Percentiles rank a stretch among this genome's conserved stretches.
phyloP scores from a whole-genome alignment of 64 coral and sea anemone species.

The Montipora cactus region DNA sequence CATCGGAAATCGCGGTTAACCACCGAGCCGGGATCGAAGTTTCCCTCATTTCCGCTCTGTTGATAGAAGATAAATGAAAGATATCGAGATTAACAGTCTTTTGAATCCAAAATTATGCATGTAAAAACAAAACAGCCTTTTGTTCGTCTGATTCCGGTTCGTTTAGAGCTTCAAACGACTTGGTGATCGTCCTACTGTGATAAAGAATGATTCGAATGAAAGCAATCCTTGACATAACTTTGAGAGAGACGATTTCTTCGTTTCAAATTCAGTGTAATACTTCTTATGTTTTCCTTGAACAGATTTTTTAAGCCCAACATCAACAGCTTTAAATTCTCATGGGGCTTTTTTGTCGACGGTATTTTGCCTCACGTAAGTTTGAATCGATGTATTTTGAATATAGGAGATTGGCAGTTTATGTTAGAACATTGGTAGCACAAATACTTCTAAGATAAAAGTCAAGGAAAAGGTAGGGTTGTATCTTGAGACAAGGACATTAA shows the following conservation, averaged over 20 bases:
- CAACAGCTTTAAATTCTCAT: too few relatives aligned
- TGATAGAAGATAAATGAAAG: constrained; percentile 15
- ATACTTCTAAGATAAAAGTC: not conserved
- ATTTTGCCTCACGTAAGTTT: too few relatives aligned
- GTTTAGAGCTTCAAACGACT: not conserved
- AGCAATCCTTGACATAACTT: not conserved
- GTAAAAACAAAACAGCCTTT: constrained; percentile 8
- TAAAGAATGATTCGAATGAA: not conserved
- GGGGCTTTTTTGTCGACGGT: too few relatives aligned
- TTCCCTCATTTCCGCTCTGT: constrained; percentile 13
- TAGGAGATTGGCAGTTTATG: too few relatives aligned
- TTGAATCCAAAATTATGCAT: constrained; percentile 31
- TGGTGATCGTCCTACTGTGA: not conserved
- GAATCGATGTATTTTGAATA: too few relatives aligned
- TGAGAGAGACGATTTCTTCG: not conserved
- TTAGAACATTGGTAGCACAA: too few relatives aligned
- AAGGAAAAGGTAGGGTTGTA: not conserved
- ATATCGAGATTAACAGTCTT: constrained; percentile 37
- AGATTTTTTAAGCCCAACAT: too few relatives aligned
- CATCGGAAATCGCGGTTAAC: not conserved
- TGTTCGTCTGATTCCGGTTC: not conserved
- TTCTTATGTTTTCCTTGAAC: too few relatives aligned
- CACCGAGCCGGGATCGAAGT: not conserved
- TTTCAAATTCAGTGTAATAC: not conserved
- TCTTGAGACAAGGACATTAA: not conserved